Conservation (phyloP, 2,888 invertebrate species). For the Lochmaea capreae region DNA sequence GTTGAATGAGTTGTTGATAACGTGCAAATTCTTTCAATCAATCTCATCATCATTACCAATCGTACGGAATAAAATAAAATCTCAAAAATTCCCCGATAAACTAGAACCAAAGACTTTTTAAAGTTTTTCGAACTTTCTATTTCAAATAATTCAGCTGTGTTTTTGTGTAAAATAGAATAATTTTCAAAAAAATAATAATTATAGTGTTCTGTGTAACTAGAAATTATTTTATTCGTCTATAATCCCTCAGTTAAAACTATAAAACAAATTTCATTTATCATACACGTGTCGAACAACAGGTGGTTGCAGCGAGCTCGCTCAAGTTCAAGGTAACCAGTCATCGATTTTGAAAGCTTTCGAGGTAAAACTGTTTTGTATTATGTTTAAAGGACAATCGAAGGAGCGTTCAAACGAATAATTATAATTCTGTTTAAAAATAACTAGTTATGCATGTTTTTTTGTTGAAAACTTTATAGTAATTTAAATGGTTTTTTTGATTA, state of each 20-base stretch:
- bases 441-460: no score
- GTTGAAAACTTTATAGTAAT: no score
- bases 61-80: no score
- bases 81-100: not conserved
- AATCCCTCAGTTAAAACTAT: not conserved
- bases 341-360: conserved; percentile 47
- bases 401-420: not conserved
- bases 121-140: not conserved
- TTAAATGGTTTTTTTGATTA: no score
- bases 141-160: not conserved
- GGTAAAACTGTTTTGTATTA: conserved; percentile 26
- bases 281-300: conserved; percentile 55
- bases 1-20: conserved; percentile 48
- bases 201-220: not conserved
- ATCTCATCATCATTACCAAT: not conserved
- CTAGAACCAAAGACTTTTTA: not conserved
- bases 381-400: conserved; percentile 16
- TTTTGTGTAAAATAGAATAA: not conserved
- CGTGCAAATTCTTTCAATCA: conserved; percentile 16
- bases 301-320: conserved; percentile 48
- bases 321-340: conserved; percentile 60
- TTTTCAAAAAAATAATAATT: not conserved
- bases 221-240: not conserved
- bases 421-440: no score
- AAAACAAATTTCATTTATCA: conserved; percentile 10